Evolutionary conservation across 2,797 vertebrate genomes (phyloP).

Genomic region (Fratercula arctica): DNA sequence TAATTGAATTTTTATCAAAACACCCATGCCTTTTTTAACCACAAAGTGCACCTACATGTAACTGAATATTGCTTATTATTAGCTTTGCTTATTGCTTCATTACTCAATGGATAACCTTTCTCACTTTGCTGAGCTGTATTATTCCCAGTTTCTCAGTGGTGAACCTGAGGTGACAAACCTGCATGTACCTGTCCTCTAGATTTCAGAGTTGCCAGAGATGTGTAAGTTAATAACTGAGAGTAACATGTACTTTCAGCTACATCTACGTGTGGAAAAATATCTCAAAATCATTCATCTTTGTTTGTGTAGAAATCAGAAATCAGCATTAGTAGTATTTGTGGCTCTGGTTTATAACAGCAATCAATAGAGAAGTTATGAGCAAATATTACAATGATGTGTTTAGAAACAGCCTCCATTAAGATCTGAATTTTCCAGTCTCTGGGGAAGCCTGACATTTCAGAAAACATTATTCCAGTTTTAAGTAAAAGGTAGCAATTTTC

Average conservation of each 20-base stretch:
- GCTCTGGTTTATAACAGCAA: conserved; percentile 4
- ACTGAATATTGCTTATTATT: neutral
- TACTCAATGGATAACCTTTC: neutral
- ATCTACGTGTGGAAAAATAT: neutral
- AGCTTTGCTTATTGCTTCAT: neutral
- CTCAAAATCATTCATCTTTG: neutral
- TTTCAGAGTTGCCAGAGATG: neutral
- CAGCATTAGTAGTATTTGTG: neutral
- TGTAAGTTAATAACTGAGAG: neutral
- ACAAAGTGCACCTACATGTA: neutral
- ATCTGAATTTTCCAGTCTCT: neutral
- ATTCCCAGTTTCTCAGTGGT: neutral
- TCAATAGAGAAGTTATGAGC: neutral
- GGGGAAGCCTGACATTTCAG: conserved; percentile 1
- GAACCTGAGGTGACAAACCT: neutral
- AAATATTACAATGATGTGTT: neutral
- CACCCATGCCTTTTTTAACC: neutral
- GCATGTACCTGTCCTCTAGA: neutral
- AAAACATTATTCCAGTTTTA: neutral
- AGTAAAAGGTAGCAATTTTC: neutral
- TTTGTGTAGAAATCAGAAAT: neutral
- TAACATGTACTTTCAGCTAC: neutral
- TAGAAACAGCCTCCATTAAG: neutral
- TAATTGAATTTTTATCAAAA: conserved; percentile 1
- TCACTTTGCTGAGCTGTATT: neutral